phyloP scores from a whole-genome alignment of 2,113 vertebrate genomes.

The Pseudopipra pipra region DNA sequence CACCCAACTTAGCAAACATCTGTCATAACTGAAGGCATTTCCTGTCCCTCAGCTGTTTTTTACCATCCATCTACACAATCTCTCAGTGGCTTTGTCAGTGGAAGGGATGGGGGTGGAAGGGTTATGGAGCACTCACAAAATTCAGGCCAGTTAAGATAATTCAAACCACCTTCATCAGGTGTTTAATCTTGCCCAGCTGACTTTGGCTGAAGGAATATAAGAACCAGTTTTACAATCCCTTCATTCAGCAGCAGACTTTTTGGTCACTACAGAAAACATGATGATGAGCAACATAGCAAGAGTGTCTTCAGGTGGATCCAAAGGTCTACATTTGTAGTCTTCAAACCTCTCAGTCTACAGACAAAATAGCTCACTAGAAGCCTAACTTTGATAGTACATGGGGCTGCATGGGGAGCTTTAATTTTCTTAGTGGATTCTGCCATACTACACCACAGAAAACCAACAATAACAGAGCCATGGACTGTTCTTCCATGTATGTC shows the following conservation, averaged over 20 bases:
- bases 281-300: not conserved
- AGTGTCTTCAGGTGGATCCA: not conserved
- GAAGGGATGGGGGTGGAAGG: not conserved
- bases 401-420: not conserved
- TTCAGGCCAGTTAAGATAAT: not conserved
- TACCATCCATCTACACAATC: not conserved
- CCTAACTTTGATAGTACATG: not conserved
- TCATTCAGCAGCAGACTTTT: not conserved
- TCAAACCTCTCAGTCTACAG: not conserved
- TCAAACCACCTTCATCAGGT: not conserved
- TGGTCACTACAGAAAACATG: not conserved
- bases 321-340: not conserved
- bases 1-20: not conserved
- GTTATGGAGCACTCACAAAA: not conserved
- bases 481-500: not conserved
- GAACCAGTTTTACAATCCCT: not conserved
- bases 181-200: not conserved
- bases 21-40: not conserved
- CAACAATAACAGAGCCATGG: not conserved
- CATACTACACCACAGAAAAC: not conserved
- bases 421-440: not conserved
- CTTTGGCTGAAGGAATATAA: not conserved
- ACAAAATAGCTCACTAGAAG: not conserved
- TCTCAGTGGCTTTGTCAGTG: not conserved
- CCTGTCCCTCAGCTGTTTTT: not conserved